Base-by-base conservation (phyloP, 2,113 vertebrate species). In the Machaerirhynchus nigripectus region DNA sequence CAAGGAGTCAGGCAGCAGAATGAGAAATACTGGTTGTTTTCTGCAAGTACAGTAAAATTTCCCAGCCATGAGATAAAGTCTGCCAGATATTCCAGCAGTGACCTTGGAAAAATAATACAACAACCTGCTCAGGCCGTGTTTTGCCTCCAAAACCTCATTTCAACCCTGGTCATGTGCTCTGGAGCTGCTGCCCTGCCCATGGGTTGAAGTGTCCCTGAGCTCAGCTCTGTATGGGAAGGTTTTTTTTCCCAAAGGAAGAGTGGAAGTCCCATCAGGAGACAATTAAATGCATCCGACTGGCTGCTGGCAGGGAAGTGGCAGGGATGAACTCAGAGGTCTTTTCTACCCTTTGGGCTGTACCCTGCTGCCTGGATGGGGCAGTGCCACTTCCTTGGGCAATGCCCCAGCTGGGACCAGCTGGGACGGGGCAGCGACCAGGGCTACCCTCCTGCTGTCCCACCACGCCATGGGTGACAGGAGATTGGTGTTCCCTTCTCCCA, bases 11-110 rank as follows among this genome's bases (percentile, higher is more conserved):
- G 93, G 92, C 93, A 92, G 83, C 80, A 50, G 69, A 22, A 73
- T 33, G 23, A 89, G 83, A 78, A 92, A 81, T 78, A 11, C 20
- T 71, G 60, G 67, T 96, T 95, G 92, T 87, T 95, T 95, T 95
- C 93, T 97, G 93, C 93, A 96, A 95, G 94, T 94, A 93, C 87
- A 96, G 93, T 95, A 90, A 92, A 95, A 95, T 71, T 94, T 90
- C 95, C 93, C 92, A 96, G 92, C 85, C 35, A 0, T 70, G 79
- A 77, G 89, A 57, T 68, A 56, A 84, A 87, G n/a, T 30, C 69
- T 94, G 95, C 92, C 96, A 95, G 96, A 94, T 85, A 85, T 77
- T 94, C 84, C 46, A 63, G 82, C 31, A 21, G 71, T 73, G 90
- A 94, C 91, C 91, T 96, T 70, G 94, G 77, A 89, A 96, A 95